Evolutionary conservation across 2,113 vertebrate genomes (phyloP).

Genomic region (Sinocyclocheilus grahami): DNA sequence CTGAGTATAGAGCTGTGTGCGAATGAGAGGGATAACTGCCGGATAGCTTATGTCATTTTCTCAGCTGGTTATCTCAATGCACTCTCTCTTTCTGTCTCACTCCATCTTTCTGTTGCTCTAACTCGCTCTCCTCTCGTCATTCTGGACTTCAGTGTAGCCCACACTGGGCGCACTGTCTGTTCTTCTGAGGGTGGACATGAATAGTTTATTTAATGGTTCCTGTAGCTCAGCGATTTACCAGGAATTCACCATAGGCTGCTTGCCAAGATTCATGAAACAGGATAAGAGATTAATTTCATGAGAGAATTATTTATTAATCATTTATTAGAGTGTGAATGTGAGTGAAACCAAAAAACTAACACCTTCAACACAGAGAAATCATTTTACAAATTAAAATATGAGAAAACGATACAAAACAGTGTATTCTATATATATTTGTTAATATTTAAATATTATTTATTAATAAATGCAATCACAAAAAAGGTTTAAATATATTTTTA

Average conservation of each 20-base stretch:
- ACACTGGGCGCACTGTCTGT: neutral
- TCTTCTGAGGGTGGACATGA: constrained; percentile 25
- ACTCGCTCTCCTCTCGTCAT: neutral
- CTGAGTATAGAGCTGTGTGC: constrained; percentile 8
- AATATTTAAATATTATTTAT: too few species aligned
- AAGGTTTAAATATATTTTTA: too few species aligned
- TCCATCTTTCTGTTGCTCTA: neutral
- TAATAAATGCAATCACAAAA: too few species aligned
- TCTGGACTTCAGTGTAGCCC: constrained; percentile 18
- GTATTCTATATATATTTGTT: too few species aligned
- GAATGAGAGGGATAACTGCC: constrained; percentile 23
- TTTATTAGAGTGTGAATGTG: too few species aligned
- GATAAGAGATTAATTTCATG: neutral
- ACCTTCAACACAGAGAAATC: too few species aligned
- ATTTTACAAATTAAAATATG: too few species aligned
- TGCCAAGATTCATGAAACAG: neutral
- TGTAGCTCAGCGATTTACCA: constrained; percentile 20
- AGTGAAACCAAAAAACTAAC: too few species aligned
- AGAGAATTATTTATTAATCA: neutral
- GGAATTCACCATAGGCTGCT: neutral
- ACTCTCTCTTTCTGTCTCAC: neutral
- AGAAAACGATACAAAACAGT: too few species aligned
- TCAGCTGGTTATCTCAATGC: neutral
- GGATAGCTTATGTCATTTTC: constrained; percentile 33
- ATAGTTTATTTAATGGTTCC: constrained; percentile 35